phyloP scores from a whole-genome alignment of 2,797 vertebrate genomes.

The Rhodeus uyekii region DNA sequence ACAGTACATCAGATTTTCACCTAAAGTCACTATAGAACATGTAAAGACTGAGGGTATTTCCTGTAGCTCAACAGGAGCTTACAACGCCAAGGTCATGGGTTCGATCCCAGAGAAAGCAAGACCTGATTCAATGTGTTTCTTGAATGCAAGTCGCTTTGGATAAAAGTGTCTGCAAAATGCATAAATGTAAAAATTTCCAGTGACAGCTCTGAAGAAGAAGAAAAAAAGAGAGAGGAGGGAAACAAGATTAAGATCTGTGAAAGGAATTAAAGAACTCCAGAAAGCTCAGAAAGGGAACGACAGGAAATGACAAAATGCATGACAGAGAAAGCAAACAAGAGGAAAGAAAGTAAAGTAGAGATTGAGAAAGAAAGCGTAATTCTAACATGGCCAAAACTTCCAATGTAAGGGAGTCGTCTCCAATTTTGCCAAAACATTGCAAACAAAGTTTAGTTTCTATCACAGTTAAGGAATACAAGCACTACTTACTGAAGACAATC shows the following conservation, averaged over 20 bases:
- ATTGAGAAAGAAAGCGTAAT: neutral
- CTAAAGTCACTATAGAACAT: neutral
- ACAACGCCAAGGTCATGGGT: no score
- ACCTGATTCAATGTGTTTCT: no score
- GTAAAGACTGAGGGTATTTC: neutral
- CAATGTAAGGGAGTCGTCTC: neutral
- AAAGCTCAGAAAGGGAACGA: constrained; percentile 46
- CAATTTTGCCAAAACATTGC: neutral
- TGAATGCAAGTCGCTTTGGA: no score
- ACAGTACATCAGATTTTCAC: neutral
- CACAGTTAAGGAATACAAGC: neutral
- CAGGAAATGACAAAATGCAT: constrained; percentile 54
- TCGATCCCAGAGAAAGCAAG: no score
- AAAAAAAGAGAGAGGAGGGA: neutral
- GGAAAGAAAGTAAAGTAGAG: neutral
- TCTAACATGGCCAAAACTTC: neutral
- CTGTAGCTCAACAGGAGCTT: no score
- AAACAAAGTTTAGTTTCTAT: neutral
- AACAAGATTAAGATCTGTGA: constrained; percentile 61
- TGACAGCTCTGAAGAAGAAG: neutral
- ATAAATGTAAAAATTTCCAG: no score
- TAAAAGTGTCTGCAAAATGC: no score
- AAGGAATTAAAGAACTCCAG: constrained; percentile 57
- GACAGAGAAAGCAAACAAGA: constrained; percentile 28
- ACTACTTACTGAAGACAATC: neutral